phyloP scores from a whole-genome alignment of 2,888 invertebrate genomes.

The Sarcophaga variegata region DNA sequence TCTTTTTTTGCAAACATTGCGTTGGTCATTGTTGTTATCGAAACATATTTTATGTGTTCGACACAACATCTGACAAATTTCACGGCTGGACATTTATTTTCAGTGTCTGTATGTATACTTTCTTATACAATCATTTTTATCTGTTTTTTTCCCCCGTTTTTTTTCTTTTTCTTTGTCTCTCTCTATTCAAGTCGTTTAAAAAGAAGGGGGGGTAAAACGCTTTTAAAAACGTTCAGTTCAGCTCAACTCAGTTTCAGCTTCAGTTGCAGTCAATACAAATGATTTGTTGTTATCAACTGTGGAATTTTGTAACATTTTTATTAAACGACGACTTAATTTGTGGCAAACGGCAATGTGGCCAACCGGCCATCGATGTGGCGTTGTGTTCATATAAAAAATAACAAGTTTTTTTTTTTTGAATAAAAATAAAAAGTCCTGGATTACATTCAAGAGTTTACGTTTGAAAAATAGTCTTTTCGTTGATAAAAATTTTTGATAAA shows the following conservation, averaged over 20 bases:
- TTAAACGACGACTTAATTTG: slow-evolving; percentile 53
- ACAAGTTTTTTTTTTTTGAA: too few relatives aligned
- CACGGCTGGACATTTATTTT: slow-evolving; percentile 69
- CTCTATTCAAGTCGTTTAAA: too few relatives aligned
- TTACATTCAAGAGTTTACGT: too few relatives aligned
- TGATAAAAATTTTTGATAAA: too few relatives aligned
- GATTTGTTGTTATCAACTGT: slow-evolving; percentile 67
- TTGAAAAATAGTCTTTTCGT: too few relatives aligned
- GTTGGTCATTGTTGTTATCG: slow-evolving; percentile 64
- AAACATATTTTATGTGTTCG: slow-evolving; percentile 69
- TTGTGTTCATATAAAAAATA: too few relatives aligned
- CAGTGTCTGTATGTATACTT: neutral
- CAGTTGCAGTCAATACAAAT: slow-evolving; percentile 50
- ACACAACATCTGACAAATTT: slow-evolving; percentile 72
- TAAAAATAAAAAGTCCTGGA: too few relatives aligned
- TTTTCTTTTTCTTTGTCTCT: too few relatives aligned
- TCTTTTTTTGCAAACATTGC: slow-evolving; percentile 31
- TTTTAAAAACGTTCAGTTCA: neutral
- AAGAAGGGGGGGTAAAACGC: neutral
- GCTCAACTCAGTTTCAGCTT: slow-evolving; percentile 16
- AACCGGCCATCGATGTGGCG: too few relatives aligned
- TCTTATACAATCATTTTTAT: neutral
- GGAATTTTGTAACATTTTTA: slow-evolving; percentile 67
- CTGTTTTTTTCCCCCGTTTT: neutral
- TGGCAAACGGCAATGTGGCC: neutral